Base-by-base conservation (phyloP, 2,888 invertebrate species). In the Pedicia rivosa region DNA sequence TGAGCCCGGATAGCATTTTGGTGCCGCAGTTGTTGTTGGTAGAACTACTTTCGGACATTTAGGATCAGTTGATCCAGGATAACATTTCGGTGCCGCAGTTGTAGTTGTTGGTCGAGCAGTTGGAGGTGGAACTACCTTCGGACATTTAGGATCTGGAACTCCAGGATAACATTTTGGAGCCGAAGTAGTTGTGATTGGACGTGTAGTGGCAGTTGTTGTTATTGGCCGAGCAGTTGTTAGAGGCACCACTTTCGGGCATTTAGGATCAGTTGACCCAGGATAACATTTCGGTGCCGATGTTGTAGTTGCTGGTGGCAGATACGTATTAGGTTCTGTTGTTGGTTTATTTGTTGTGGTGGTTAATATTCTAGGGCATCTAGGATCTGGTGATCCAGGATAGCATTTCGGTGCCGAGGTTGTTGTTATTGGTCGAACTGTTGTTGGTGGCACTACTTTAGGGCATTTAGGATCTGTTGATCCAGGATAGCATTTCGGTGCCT, bases 401-500 rank as follows among this genome's bases (percentile, higher is more conserved):
- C 57, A 43, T 1, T 37, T 36, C 5, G 31, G 34, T 14, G 17
- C 34, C n/a, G 32, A 8, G 9, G 24, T 9, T 7, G 31, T 38
- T n/a, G n/a, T n/a, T n/a, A n/a, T n/a, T n/a, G n/a, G n/a, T 5
- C 22, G 29, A 24, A n/a, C 20, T 8, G 35, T 24, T 12, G 20
- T 5, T 19, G 26, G 3, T 20, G 9, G 17, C 12, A 14, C 4
- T 5, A 13, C 12, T 8, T 2, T 6, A 3, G 52, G 51, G 33
- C 55, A 55, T 12, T 48, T 38, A 2, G 53, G 19, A 32, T 59
- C 57, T 1, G 38, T 49, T 9, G 49, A 49, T 3, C 60, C 59
- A 4, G 59, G 60, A 42, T 42, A 65, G 60, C 44, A 67, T 58
- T 43, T 62, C 59, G 20, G 64, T 61, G 46, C 14, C 6, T 34